Evolutionary conservation across 2,797 vertebrate genomes (phyloP).

Genomic region (Pseudochirops cupreus): DNA sequence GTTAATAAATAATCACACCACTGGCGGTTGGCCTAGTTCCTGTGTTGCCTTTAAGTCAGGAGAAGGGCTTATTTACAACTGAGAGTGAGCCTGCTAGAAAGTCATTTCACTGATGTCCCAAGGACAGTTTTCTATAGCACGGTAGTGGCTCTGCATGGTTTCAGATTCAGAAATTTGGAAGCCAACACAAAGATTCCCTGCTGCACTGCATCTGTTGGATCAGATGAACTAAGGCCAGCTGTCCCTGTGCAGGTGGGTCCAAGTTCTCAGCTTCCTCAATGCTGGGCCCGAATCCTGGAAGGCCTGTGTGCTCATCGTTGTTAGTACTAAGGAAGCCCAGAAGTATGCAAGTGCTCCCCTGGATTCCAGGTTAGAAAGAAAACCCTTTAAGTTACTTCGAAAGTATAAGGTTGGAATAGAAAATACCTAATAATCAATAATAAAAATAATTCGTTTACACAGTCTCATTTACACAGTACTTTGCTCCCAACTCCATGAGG

Average conservation of each 20-base stretch:
- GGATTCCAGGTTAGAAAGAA: neutral
- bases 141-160: neutral
- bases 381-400: neutral
- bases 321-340: neutral
- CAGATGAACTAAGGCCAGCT: neutral
- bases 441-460: neutral
- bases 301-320: neutral
- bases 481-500: neutral
- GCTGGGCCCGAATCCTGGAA: neutral
- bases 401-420: neutral
- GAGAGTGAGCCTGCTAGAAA: neutral
- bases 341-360: neutral
- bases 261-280: neutral
- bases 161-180: neutral
- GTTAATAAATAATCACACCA: rapidly evolving
- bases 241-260: neutral
- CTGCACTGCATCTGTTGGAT: neutral
- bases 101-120: neutral
- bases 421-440: neutral
- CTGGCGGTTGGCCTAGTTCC: neutral
- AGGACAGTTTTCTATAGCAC: conserved; percentile 9
- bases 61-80: neutral
- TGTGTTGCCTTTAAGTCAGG: neutral
- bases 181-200: neutral
- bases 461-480: neutral